Percentiles rank a stretch among this genome's conserved stretches.
Evolutionary conservation across 1,140 invertebrate species (phyloP).

Genomic region (Eueides isabella): DNA sequence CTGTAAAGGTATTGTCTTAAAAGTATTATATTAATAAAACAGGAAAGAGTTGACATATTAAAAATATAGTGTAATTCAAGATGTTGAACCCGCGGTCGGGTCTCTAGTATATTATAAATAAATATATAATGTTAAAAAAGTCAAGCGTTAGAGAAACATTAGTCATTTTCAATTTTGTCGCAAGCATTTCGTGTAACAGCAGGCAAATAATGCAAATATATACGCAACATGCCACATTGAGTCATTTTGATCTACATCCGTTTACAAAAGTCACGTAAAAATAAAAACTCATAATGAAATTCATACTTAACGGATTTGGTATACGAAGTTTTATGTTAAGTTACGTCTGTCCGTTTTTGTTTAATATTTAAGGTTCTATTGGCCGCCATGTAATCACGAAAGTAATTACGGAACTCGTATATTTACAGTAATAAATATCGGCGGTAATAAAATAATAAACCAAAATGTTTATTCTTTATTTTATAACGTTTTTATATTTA

Average conservation of each 20-base stretch:
- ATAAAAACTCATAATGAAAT: neutral
- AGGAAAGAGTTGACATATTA: too few species aligned
- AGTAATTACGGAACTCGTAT: neutral
- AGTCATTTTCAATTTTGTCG: neutral
- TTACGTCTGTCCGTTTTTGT: neutral
- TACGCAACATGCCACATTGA: neutral
- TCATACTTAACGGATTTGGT: neutral
- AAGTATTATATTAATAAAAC: too few species aligned
- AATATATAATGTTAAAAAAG: too few species aligned
- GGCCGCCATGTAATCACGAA: neutral
- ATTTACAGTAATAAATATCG: neutral
- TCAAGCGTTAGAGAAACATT: neutral
- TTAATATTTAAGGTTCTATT: neutral
- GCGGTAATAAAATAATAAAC: neutral
- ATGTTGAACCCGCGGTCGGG: too few species aligned
- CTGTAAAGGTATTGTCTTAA: too few species aligned
- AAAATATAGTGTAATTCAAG: too few species aligned
- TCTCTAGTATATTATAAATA: too few species aligned
- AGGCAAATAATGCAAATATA: neutral
- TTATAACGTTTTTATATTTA: constrained; percentile 1
- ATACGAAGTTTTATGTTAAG: neutral
- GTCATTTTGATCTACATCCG: constrained; percentile 6
- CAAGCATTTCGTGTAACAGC: neutral
- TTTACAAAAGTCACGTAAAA: neutral
- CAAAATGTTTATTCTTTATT: neutral